Evolutionary conservation across 1,140 invertebrate species (phyloP).

Genomic region (Sinonovacula constricta): DNA sequence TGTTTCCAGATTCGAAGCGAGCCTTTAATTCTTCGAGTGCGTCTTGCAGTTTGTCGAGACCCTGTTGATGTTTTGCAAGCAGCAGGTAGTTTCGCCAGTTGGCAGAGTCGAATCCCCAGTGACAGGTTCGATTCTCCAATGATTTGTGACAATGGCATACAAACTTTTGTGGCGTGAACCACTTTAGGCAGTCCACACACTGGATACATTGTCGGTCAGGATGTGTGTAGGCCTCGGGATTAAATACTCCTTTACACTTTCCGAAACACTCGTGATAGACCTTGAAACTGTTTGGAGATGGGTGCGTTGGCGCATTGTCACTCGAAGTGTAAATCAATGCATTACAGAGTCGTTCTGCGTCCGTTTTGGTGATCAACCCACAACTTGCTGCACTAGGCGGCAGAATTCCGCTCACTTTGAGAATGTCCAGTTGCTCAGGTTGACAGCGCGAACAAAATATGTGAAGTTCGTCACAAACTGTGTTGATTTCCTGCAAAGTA

Average conservation of each 20-base stretch:
- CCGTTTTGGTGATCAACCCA: conserved; percentile 98
- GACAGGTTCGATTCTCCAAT: conserved; percentile 91
- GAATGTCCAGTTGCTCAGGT: conserved; percentile 92
- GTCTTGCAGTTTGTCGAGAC: conserved; percentile 85
- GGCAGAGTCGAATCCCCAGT: conserved; percentile 98
- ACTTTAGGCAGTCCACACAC: conserved; percentile 92
- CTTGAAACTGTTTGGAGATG: conserved; percentile 78
- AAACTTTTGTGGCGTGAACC: conserved; percentile 93
- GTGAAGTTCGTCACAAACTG: conserved; percentile 94
- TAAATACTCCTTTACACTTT: conserved; percentile 92
- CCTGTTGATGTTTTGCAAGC: conserved; percentile 86
- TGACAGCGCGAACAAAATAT: conserved; percentile 97
- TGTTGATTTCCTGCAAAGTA: conserved; percentile 89
- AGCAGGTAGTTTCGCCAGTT: conserved; percentile 94
- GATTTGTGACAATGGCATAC: conserved; percentile 94
- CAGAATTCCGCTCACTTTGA: conserved; percentile 88
- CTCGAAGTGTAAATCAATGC: conserved; percentile 82
- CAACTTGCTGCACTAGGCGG: conserved; percentile 90
- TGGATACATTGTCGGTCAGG: conserved; percentile 91
- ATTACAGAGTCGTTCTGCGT: conserved; percentile 95
- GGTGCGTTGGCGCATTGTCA: conserved; percentile 61
- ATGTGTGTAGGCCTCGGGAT: conserved; percentile 87
- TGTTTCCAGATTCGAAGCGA: conserved; percentile 80
- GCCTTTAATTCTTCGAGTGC: conserved; percentile 88
- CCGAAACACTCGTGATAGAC: conserved; percentile 99